These are phyloP conservation scores for Etia nguti DNA, from an alignment of 2,113 vertebrate species.

Conservation along the genomic window DNA sequence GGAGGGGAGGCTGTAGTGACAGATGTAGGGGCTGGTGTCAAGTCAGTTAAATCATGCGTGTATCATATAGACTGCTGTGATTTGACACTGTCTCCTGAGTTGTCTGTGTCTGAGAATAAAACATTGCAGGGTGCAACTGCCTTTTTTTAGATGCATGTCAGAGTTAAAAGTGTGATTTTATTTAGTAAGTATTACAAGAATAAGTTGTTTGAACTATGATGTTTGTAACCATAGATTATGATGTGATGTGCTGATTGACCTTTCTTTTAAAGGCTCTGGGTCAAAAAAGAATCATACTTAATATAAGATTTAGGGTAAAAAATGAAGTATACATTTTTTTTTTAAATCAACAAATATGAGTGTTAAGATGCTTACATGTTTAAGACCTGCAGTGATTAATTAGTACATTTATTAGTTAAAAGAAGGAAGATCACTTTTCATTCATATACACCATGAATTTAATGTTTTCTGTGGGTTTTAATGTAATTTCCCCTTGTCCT, in stretches of 20 bases:
- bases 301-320: background rate
- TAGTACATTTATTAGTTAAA: background rate
- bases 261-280: background rate
- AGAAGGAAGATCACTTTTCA: background rate
- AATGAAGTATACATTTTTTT: fast-evolving
- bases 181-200: background rate
- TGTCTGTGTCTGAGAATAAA: conserved; percentile 34
- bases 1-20: conserved; percentile 14
- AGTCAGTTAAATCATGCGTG: conserved; percentile 11
- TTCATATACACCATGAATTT: background rate
- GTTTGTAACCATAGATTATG: background rate
- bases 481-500: background rate
- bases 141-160: background rate
- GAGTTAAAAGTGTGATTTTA: background rate
- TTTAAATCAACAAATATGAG: background rate
- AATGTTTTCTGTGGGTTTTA: background rate
- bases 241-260: background rate
- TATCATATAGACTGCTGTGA: conserved; percentile 31
- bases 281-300: background rate
- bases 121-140: background rate
- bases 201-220: background rate
- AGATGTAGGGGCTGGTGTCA: conserved; percentile 29
- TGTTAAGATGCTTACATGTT: background rate
- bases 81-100: conserved; percentile 11
- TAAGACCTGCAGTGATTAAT: background rate